phyloP scores from a whole-genome alignment of 2,113 vertebrate genomes.

The Chamaea fasciata region DNA sequence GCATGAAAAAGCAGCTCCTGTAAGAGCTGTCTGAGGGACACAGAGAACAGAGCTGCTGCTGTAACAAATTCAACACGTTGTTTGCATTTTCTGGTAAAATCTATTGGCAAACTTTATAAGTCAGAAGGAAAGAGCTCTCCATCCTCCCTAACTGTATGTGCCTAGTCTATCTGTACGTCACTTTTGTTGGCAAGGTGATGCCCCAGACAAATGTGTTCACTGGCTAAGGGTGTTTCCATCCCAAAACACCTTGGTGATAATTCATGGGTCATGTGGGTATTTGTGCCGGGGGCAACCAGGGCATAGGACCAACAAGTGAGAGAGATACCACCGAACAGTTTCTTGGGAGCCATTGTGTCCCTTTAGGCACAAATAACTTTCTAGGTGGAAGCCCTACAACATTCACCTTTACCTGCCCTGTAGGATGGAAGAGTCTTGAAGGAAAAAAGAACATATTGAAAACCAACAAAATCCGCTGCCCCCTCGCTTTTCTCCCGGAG shows the following conservation, averaged over 20 bases:
- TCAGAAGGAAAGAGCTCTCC: background rate
- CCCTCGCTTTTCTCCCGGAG: background rate
- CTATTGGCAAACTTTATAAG: background rate
- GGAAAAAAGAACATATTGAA: too few relatives aligned
- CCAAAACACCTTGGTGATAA: background rate
- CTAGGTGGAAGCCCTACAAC: background rate
- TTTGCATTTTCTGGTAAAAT: background rate
- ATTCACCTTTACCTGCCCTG: background rate
- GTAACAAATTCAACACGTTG: background rate
- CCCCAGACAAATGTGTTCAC: background rate
- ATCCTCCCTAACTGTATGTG: background rate
- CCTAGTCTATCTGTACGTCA: background rate
- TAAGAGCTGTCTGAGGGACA: background rate
- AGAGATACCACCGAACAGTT: background rate
- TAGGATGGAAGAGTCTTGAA: background rate
- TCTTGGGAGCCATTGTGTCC: accelerated
- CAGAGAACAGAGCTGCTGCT: background rate
- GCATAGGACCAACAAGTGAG: background rate
- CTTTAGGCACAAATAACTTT: background rate
- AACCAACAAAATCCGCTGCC: background rate
- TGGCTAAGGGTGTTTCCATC: background rate
- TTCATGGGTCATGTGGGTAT: accelerated
- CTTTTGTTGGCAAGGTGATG: background rate
- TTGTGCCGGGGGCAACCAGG: accelerated
- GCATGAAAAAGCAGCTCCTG: background rate